Percentiles rank a stretch among this genome's conserved stretches.
Evolutionary conservation across 2,888 invertebrate species (phyloP).

Genomic region (Catocala sponsa): DNA sequence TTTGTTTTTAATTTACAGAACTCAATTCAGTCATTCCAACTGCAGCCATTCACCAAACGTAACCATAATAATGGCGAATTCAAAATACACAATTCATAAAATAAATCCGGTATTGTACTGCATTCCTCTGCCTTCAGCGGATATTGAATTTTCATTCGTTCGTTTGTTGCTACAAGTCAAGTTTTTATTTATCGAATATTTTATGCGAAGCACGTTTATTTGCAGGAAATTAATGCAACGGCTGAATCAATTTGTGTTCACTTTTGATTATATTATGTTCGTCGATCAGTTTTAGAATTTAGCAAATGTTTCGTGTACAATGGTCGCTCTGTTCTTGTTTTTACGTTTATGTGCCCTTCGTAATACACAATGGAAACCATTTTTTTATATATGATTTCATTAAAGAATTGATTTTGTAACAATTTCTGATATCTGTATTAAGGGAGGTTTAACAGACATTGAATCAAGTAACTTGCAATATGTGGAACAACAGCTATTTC

Average conservation of each 20-base stretch:
- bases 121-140: constrained; percentile 72
- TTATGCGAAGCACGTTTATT: constrained; percentile 71
- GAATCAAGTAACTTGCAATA: no score
- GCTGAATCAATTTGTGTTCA: constrained; percentile 49
- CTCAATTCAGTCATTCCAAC: not conserved
- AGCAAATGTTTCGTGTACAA: not conserved
- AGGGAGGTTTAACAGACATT: no score
- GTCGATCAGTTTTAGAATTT: constrained; percentile 4
- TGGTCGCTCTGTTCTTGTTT: not conserved
- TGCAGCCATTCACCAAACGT: constrained; percentile 6
- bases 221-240: constrained; percentile 84
- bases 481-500: no score
- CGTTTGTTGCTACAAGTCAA: constrained; percentile 69
- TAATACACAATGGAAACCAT: no score
- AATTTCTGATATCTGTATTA: no score
- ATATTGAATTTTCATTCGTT: constrained; percentile 86
- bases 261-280: constrained; percentile 13
- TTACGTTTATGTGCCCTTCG: not conserved
- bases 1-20: constrained; percentile 4
- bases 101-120: constrained; percentile 71
- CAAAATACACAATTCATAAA: constrained; percentile 36
- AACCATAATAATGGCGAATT: constrained; percentile 9
- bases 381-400: no score
- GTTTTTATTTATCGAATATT: constrained; percentile 44
- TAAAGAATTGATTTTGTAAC: no score